Evolutionary conservation across 2,113 vertebrate genomes (phyloP).

Genomic region (Azemiops feae): DNA sequence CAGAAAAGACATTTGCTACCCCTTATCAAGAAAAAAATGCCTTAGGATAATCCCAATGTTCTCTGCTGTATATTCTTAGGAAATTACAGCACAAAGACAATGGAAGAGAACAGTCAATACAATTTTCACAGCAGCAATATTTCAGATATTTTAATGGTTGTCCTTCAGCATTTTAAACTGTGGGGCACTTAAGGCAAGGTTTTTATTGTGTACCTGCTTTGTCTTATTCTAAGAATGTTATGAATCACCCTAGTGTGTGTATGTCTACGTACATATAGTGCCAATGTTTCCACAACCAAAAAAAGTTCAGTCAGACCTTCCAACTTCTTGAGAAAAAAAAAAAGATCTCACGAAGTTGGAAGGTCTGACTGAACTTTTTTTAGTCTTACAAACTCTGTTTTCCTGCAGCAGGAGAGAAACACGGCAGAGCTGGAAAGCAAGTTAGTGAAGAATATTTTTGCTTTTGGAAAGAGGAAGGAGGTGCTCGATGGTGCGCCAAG

Average conservation of each 20-base stretch:
- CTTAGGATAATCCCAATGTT: not conserved
- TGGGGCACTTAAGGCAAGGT: not conserved
- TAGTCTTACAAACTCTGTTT: too few species aligned
- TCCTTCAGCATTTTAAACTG: not conserved
- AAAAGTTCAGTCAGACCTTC: too few species aligned
- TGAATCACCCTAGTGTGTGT: not conserved
- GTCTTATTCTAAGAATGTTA: not conserved
- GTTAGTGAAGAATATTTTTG: too few species aligned
- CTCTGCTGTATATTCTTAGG: not conserved
- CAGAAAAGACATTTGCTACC: not conserved
- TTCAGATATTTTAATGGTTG: not conserved
- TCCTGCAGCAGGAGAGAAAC: too few species aligned
- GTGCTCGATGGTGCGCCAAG: too few species aligned
- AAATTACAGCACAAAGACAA: not conserved
- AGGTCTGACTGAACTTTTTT: too few species aligned
- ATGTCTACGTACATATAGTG: not conserved
- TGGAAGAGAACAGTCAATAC: not conserved
- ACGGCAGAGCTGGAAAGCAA: too few species aligned
- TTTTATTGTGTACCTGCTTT: not conserved
- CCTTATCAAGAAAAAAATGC: not conserved
- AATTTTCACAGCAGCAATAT: not conserved
- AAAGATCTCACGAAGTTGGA: too few species aligned
- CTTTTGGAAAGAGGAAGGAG: too few species aligned
- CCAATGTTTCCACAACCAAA: not conserved
- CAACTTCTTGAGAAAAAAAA: too few species aligned